A percentile compares a stretch with the other conserved stretches of the same genome.
Evolutionary conservation across 2,113 vertebrate species (phyloP).

Genomic region (Rhagologus leucostigma): DNA sequence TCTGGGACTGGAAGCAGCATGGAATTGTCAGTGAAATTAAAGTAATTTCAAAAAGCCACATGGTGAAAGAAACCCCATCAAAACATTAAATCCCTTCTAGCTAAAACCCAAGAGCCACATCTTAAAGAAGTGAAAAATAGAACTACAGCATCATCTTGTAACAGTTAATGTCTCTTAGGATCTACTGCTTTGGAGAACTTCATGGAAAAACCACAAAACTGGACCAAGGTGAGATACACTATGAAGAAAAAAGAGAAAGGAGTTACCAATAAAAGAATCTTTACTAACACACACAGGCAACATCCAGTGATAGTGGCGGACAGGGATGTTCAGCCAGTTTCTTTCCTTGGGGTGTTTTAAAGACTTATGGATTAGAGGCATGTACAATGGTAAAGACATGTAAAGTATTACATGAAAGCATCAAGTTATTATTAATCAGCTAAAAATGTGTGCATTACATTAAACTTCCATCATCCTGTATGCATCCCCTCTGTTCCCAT

Average conservation of each 20-base stretch:
- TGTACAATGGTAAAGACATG: neutral
- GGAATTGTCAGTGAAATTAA: neutral
- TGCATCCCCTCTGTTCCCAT: neutral
- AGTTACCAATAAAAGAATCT: neutral
- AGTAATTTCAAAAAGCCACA: neutral
- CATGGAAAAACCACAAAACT: neutral
- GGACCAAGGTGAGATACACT: neutral
- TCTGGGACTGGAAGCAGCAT: neutral
- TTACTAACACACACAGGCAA: neutral
- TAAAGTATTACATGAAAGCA: neutral
- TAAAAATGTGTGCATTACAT: neutral
- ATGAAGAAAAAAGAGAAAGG: neutral
- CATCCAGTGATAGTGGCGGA: fast-evolving
- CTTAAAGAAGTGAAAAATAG: neutral
- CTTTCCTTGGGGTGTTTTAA: neutral
- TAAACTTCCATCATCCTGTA: neutral
- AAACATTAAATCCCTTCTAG: neutral
- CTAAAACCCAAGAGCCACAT: neutral
- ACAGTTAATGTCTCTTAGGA: neutral
- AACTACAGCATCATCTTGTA: neutral
- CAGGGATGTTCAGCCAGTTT: neutral
- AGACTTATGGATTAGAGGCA: neutral
- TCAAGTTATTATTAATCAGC: neutral
- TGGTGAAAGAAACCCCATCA: neutral
- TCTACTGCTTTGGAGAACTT: neutral